Base-by-base conservation (phyloP, 2,113 vertebrate species). In the Blennius ocellaris region DNA sequence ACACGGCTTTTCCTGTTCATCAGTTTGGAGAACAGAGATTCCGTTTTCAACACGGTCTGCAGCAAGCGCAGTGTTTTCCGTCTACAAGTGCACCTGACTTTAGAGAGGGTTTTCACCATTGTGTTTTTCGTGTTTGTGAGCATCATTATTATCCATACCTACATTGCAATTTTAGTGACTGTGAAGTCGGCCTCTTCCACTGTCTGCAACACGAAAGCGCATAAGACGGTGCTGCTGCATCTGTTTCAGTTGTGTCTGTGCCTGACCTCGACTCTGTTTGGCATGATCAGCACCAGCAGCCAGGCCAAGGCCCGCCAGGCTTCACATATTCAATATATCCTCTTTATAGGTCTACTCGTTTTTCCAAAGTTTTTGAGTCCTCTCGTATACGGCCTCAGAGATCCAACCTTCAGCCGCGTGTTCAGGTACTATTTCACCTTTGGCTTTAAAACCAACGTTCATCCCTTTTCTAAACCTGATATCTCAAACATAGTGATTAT, bases 291-390 rank as follows among this genome's bases (percentile, higher is more conserved):
- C 51, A 10, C 70, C 48, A 52, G 10, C 2, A 1, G 5, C 5
- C 0, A 2, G 14, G 50, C 11, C n/a, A 53, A 44, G 3, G 1
- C 51, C 0, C 48, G 69, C 16, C 11, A 16, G 2, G 65, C 52
- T n/a, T 0, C 38, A 36, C 16, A 75, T 10, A 6, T 81, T 48
- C 57, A 63, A 11, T 84, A 83, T 0, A 0, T 8, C n/a, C 60
- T 89, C 52, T 87, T 89, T 59, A 16, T 86, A 14, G 5, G 30
- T 48, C 63, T 90, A 0, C 65, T 87, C 0, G 54, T 90, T 57
- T 73, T 87, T 43, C 87, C 85, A 1, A 90, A 79, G 43, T 86
- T 71, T 77, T 59, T 87, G 62, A 89, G 83, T 39, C 83, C 85
- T 0, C 83, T 89, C 16, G 61, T 90, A 57, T 87, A 86, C 0